A percentile compares a stretch with the other conserved stretches of the same genome.
These are phyloP conservation scores for Chloroceryle aenea DNA, from an alignment of 2,113 vertebrate species.

Conservation along the genomic window DNA sequence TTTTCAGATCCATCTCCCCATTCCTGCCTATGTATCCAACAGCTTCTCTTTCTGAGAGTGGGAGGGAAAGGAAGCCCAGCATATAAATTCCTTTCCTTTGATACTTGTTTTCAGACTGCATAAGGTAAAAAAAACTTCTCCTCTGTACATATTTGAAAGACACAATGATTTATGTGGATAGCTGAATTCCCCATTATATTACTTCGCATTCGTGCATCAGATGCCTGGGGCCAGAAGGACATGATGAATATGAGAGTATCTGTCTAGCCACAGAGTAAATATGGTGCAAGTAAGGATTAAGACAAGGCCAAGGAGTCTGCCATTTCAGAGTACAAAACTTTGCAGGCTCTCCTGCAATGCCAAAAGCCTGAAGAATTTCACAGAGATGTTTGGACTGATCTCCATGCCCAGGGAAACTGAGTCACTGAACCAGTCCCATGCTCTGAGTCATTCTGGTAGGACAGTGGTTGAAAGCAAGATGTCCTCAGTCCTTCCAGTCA, in stretches of 20 bases:
- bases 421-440: not conserved
- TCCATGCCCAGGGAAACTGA: not conserved
- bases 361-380: not conserved
- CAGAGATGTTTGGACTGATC: not conserved
- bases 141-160: slow-evolving; percentile 25
- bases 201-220: not conserved
- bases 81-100: slow-evolving; percentile 12
- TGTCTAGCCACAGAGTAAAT: slow-evolving; percentile 55
- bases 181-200: not conserved
- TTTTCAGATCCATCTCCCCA: not conserved
- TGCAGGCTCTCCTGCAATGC: not conserved
- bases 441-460: not conserved
- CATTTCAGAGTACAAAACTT: not conserved
- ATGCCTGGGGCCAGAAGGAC: slow-evolving; percentile 31
- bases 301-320: not conserved
- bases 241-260: slow-evolving; percentile 1
- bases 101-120: not conserved
- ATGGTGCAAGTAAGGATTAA: not conserved
- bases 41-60: not conserved
- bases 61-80: not conserved
- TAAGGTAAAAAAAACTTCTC: not conserved
- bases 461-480: not conserved
- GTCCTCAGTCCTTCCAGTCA: not conserved
- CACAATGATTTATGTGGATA: not conserved
- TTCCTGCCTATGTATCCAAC: not conserved